Conservation (phyloP, 1,140 invertebrate species). For the Caerostris extrusa region DNA sequence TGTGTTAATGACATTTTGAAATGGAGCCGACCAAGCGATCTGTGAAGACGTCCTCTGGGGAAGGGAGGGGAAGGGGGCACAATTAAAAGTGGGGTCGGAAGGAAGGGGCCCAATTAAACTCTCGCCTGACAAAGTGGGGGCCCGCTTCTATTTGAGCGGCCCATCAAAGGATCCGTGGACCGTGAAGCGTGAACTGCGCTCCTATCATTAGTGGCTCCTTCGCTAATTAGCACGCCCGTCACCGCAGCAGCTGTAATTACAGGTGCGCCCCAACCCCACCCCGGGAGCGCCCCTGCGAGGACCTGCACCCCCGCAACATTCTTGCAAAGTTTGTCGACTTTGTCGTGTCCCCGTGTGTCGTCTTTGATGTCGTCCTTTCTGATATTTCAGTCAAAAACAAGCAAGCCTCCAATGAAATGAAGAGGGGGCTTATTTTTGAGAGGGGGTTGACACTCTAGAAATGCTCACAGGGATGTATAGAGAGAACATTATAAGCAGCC, state of each 20-base stretch:
- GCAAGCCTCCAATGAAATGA: too few species aligned
- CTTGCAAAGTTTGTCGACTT: slow-evolving; percentile 23
- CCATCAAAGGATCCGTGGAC: slow-evolving; percentile 33
- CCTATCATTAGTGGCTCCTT: slow-evolving; percentile 37
- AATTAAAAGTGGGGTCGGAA: neutral
- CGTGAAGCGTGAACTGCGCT: slow-evolving; percentile 29
- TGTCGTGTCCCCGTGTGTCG: neutral
- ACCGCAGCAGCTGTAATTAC: neutral
- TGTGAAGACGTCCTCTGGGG: neutral
- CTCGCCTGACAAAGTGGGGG: slow-evolving; percentile 26
- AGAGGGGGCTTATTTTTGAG: too few species aligned
- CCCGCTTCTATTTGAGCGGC: neutral
- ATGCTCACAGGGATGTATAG: too few species aligned
- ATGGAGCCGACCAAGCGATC: slow-evolving; percentile 22
- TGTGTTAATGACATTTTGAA: slow-evolving; percentile 42
- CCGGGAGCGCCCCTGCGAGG: neutral
- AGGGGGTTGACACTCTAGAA: too few species aligned
- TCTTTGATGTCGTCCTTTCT: neutral
- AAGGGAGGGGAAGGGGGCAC: neutral
- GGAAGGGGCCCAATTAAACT: slow-evolving; percentile 26
- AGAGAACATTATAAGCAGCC: too few species aligned
- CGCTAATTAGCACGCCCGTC: slow-evolving; percentile 38
- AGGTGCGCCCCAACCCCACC: neutral
- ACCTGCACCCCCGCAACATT: neutral
- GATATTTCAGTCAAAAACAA: too few species aligned